Conservation (phyloP, 2,888 invertebrate genomes). For the Augiades crinisus region DNA sequence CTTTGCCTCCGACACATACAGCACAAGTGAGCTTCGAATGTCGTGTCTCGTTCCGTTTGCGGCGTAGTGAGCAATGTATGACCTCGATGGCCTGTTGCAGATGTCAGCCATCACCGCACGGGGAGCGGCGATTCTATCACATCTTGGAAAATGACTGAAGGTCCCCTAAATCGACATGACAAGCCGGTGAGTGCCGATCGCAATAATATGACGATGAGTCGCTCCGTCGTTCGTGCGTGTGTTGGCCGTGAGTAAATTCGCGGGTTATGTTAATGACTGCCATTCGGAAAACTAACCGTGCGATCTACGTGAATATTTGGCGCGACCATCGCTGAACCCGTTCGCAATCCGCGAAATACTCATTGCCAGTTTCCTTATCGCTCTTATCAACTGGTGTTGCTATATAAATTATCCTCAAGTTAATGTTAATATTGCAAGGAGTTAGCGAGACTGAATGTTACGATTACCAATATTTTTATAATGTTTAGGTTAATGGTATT, state of each 20-base stretch:
- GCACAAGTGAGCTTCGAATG: slow-evolving; percentile 62
- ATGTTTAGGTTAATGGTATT: no score
- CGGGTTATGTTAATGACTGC: slow-evolving; percentile 21
- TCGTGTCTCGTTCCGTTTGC: background rate
- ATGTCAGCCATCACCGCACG: slow-evolving; percentile 76
- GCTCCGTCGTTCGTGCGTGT: slow-evolving; percentile 25
- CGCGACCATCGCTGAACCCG: slow-evolving; percentile 10
- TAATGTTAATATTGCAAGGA: background rate
- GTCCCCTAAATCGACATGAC: slow-evolving; percentile 62
- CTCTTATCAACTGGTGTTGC: slow-evolving; percentile 13
- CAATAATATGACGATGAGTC: slow-evolving; percentile 24
- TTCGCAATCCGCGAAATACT: background rate
- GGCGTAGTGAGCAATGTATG: slow-evolving; percentile 49
- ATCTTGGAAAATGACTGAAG: slow-evolving; percentile 80
- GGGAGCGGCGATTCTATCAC: slow-evolving; percentile 75
- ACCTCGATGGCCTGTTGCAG: slow-evolving; percentile 73
- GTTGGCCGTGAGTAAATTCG: slow-evolving; percentile 33
- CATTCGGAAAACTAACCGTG: slow-evolving; percentile 17
- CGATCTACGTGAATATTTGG: slow-evolving; percentile 19
- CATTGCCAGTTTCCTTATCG: slow-evolving; percentile 15
- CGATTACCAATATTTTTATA: background rate
- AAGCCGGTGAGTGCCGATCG: slow-evolving; percentile 66
- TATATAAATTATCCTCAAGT: slow-evolving; percentile 1
- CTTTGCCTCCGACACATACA: slow-evolving; percentile 59
- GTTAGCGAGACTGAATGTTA: background rate